Base-by-base conservation (phyloP, 2,113 vertebrate species). In the Thunnus maccoyii region DNA sequence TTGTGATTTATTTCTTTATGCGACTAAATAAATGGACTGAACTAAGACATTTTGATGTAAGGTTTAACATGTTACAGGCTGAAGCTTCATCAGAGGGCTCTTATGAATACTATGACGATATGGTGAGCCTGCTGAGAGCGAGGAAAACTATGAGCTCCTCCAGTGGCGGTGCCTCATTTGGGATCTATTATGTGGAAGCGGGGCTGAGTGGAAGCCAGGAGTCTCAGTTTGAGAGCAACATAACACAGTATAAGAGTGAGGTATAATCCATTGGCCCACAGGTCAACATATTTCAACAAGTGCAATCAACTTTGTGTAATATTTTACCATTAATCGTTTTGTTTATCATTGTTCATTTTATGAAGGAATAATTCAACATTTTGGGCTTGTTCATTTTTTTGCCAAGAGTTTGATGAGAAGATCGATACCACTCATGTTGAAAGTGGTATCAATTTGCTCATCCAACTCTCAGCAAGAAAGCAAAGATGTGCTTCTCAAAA, bases 1-100 rank as follows among this genome's bases (percentile, higher is more conserved):
- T 15, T 44, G 10, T 14, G 11, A 48, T 63, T 61, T 13, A 15
- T 54, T 48, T 30, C 0, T 54, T 65, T 41, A 6, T 36, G 25
- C 12, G 9, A n/a, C 9, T 56, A 62, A 8, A 36, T 27, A 11
- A 56, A 6, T 46, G 6, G 7, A 8, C 12, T 7, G 11, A 18
- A 22, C 3, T 47, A 22, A 41, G 11, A 56, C 18, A 16, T 76
- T 18, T 11, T 74, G 27, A 83, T 1, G 22, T 22, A 8, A 47
- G 1, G 8, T 54, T 61, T 5, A 11, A 62, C n/a, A 25, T 63
- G 46, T 76, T 77, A 15, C 76, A 99, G 98, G 96, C 97, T 25
- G 84, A 95, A 41, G 97, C 97, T n/a, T 94, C 95, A 3, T 96
- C 96, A 25, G 89, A 95, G 44, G 94, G 96, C 16, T 11, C 94